A percentile compares a stretch with the other conserved stretches of the same genome.
Evolutionary conservation across 2,113 vertebrate species (phyloP).

Genomic region (Sinocyclocheilus maitianheensis): DNA sequence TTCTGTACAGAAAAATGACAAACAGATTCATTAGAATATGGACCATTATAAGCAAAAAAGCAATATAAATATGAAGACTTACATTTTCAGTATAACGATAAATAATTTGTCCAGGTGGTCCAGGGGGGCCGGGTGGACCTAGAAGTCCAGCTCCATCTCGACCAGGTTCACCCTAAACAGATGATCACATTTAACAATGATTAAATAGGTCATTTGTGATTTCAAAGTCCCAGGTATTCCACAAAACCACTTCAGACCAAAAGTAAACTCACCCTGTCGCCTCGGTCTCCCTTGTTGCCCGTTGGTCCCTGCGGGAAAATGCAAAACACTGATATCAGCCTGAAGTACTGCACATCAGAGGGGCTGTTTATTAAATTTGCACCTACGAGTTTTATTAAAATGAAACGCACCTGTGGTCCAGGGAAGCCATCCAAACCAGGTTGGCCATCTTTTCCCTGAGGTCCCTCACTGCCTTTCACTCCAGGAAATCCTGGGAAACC

Average conservation of each 20-base stretch:
- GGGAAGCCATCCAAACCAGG: slow-evolving; percentile 84
- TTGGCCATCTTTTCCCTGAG: slow-evolving; percentile 79
- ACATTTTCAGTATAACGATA: slow-evolving; percentile 69
- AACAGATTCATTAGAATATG: not conserved
- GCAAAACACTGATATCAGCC: slow-evolving; percentile 34
- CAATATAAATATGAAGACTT: slow-evolving; percentile 39
- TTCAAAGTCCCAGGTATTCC: not conserved
- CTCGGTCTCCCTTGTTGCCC: slow-evolving; percentile 81
- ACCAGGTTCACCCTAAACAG: slow-evolving; percentile 84
- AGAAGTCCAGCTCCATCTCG: slow-evolving; percentile 82
- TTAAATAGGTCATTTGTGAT: not conserved
- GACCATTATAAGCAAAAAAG: not conserved
- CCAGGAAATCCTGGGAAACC: slow-evolving; percentile 69
- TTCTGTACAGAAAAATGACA: not conserved
- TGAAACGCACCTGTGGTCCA: slow-evolving; percentile 80
- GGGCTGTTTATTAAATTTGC: not conserved
- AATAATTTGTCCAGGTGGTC: slow-evolving; percentile 83
- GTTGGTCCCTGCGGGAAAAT: slow-evolving; percentile 80
- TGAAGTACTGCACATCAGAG: slow-evolving; percentile 3
- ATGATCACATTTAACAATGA: not conserved
- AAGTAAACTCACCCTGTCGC: slow-evolving; percentile 80
- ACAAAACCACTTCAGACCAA: not conserved
- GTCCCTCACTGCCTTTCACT: slow-evolving; percentile 70
- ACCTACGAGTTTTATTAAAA: not conserved
- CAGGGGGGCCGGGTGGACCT: slow-evolving; percentile 85